These are phyloP conservation scores for Ectropis crepuscularia DNA, from an alignment of 2,888 invertebrate species.

Conservation along the genomic window DNA sequence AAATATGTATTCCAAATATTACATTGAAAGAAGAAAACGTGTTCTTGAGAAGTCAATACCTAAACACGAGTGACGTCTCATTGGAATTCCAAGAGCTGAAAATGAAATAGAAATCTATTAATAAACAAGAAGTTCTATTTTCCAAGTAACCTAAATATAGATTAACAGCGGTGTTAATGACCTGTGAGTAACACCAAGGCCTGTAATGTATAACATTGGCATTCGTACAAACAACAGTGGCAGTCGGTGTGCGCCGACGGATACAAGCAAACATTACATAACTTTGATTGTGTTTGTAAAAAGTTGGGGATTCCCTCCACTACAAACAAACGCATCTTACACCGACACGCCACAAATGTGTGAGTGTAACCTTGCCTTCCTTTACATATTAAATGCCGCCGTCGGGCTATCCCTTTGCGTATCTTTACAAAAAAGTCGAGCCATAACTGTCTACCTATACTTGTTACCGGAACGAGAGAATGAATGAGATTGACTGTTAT, in stretches of 20 bases:
- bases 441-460: conserved; percentile 70
- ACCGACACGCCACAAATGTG: conserved; percentile 70
- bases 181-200: conserved; percentile 79
- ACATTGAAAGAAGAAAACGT: no score
- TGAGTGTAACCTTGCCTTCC: conserved; percentile 83
- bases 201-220: conserved; percentile 79
- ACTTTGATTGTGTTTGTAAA: conserved; percentile 85
- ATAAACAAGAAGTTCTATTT: conserved; percentile 17
- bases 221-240: conserved; percentile 79
- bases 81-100: conserved; percentile 1
- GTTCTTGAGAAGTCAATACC: no score
- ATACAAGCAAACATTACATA: conserved; percentile 83
- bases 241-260: conserved; percentile 72
- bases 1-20: no score
- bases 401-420: conserved; percentile 83
- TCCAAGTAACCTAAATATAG: conserved; percentile 27
- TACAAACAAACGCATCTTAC: conserved; percentile 80
- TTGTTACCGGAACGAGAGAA: conserved; percentile 79
- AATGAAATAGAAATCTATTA: conserved; percentile 8
- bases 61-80: background rate
- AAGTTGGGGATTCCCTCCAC: conserved; percentile 84
- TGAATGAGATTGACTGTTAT: conserved; percentile 82
- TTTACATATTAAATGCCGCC: conserved; percentile 84
- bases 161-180: conserved; percentile 69
- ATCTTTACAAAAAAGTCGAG: conserved; percentile 78